Evolutionary conservation across 2,113 vertebrate species (phyloP), one percentile per base, ranked within the genome.

Genomic region (Boulengerochromis microlepis): DNA sequence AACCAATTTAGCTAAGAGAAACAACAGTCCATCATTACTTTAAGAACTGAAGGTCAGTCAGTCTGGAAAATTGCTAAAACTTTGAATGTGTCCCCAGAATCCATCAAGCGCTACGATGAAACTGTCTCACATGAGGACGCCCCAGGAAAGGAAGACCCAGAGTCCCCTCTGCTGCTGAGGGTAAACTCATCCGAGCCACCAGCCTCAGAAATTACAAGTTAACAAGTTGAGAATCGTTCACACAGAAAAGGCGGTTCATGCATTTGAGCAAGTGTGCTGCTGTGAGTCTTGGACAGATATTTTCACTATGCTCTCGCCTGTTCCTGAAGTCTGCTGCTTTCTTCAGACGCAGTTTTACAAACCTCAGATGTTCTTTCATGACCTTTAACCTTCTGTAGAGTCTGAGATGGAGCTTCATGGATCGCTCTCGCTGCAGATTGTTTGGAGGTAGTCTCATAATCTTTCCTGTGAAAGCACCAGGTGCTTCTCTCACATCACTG

Each of bases 1-100:
- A 57, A 15, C 54, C 54, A 57, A 57, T 57, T 57, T 7, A 57
- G 54, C 54, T 57, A 26, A 57, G 24, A 57, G 54, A 57, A 57
- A 1, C 56, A 8, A 57, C 56, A 0, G 56, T 0, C 24, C 56
- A 29, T 57, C 12, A 29, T 29, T 57, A 5, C 13, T 29, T 5
- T 57, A 57, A 8, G 56, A 57, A 57, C 24, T 3, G 54, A 56
- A 0, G 22, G 53, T 3, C 22, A 0, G 53, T 56, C 22, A 56
- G 53, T 54, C 53, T 11, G n/a, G 4, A 24, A 54, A 54, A 24
- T 12, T 54, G 53, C 53, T 56, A 7, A 56, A 56, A 56, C 53
- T 56, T 54, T 24, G 52, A 54, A 54, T 12, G 53, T 22, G n/a
- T 24, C 53, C 22, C 11, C 22, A 56, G 24, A 54, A 24, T 22